A percentile compares a stretch with the other conserved stretches of the same genome.
phyloP scores from a whole-genome alignment of 2,113 vertebrate species.

The Alligator mississippiensis region DNA sequence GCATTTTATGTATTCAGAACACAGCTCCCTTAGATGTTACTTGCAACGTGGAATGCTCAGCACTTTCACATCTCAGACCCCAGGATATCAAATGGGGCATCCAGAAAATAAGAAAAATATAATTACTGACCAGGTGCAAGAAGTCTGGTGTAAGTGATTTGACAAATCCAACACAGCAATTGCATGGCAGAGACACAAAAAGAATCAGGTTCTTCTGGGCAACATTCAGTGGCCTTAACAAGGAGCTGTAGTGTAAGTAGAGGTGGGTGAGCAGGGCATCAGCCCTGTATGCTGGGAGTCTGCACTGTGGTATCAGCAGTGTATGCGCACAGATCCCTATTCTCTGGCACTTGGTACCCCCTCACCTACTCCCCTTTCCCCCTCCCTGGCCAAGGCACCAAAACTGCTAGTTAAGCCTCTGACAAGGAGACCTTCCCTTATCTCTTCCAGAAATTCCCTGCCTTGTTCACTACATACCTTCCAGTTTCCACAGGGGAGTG shows the following conservation, averaged over 20 bases:
- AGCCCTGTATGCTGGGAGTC: too few relatives aligned
- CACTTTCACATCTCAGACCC: neutral
- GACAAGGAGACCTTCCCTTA: neutral
- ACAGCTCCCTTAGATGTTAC: neutral
- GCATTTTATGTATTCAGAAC: neutral
- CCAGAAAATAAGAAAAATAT: neutral
- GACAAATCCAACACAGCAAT: neutral
- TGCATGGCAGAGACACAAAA: neutral
- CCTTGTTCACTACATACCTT: neutral
- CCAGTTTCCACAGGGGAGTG: neutral
- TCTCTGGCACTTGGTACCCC: too few relatives aligned
- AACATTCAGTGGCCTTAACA: neutral
- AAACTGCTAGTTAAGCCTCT: too few relatives aligned
- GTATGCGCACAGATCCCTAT: too few relatives aligned
- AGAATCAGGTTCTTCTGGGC: neutral
- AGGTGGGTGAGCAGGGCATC: too few relatives aligned
- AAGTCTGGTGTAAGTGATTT: neutral
- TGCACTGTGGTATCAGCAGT: too few relatives aligned
- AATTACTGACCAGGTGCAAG: neutral
- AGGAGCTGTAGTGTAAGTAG: too few relatives aligned
- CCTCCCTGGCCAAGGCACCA: too few relatives aligned
- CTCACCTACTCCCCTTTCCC: too few relatives aligned
- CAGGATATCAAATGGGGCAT: neutral
- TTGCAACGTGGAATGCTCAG: neutral
- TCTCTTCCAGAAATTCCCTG: neutral